Evolutionary conservation across 2,113 vertebrate species (phyloP).

Genomic region (Variabilichromis moorii): DNA sequence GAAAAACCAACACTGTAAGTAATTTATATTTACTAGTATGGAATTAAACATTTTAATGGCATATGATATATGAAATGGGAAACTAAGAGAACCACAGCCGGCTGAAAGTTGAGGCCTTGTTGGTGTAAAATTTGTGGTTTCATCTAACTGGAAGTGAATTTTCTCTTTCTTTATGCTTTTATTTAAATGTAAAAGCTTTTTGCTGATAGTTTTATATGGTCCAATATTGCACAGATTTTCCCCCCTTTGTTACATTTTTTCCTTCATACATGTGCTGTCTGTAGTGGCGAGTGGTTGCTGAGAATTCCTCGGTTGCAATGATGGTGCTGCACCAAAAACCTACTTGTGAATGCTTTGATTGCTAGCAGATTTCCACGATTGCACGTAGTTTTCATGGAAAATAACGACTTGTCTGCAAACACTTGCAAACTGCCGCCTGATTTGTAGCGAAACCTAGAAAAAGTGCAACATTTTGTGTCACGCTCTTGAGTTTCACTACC

Average conservation of each 20-base stretch:
- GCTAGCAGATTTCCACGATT: background rate
- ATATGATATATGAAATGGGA: background rate
- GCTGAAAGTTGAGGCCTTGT: background rate
- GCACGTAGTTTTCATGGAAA: rapidly evolving
- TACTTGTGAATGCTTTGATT: background rate
- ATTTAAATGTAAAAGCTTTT: background rate
- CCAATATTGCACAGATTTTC: rapidly evolving
- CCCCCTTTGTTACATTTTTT: background rate
- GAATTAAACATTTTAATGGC: background rate
- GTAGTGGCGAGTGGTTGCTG: background rate
- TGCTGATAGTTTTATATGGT: background rate
- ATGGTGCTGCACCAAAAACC: background rate
- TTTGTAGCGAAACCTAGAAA: background rate
- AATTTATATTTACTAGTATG: background rate
- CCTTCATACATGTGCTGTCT: background rate
- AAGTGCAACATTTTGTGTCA: background rate
- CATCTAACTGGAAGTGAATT: background rate
- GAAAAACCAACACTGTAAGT: background rate
- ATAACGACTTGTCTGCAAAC: background rate
- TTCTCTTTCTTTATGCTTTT: background rate
- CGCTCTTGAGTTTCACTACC: background rate
- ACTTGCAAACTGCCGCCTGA: background rate
- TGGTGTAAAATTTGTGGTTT: background rate
- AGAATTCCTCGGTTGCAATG: background rate
- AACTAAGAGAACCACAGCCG: rapidly evolving